Evolutionary conservation across 2,888 invertebrate genomes (phyloP).

Genomic region (Tetropium fuscum): DNA sequence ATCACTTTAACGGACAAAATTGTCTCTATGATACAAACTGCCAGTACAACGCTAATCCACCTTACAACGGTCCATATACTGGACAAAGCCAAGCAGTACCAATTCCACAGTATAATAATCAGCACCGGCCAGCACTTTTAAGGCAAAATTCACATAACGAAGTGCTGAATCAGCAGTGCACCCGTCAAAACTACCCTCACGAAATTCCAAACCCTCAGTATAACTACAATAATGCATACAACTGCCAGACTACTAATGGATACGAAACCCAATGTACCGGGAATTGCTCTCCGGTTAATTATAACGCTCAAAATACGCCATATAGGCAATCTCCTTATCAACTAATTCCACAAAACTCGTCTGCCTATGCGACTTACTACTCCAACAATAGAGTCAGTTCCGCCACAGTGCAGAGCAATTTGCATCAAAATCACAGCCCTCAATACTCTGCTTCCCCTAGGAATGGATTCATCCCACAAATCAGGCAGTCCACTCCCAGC

Average conservation of each 20-base stretch:
- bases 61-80: conserved; percentile 5
- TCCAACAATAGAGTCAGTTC: conserved; percentile 34
- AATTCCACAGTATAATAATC: conserved; percentile 57
- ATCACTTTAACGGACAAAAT: conserved; percentile 53
- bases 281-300: conserved; percentile 24
- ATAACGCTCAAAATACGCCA: conserved; percentile 26
- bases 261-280: conserved; percentile 32
- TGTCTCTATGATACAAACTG: conserved; percentile 28
- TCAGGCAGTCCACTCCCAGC: conserved; percentile 50
- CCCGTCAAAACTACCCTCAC: conserved; percentile 19
- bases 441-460: conserved; percentile 38
- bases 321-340: conserved; percentile 59
- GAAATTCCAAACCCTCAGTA: conserved; percentile 18
- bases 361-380: conserved; percentile 42
- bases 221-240: conserved; percentile 24
- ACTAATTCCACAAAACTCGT: conserved; percentile 49
- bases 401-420: conserved; percentile 25
- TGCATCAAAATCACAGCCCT: conserved; percentile 26
- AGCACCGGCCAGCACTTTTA: conserved; percentile 17
- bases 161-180: conserved; percentile 18
- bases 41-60: conserved; percentile 27
- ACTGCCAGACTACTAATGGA: conserved; percentile 23
- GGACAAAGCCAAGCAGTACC: conserved; percentile 42
- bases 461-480: conserved; percentile 36
- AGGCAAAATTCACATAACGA: conserved; percentile 16